Percentiles rank a stretch among this genome's conserved stretches.
phyloP scores from a whole-genome alignment of 2,113 vertebrate genomes.

The Pangasianodon hypophthalmus region DNA sequence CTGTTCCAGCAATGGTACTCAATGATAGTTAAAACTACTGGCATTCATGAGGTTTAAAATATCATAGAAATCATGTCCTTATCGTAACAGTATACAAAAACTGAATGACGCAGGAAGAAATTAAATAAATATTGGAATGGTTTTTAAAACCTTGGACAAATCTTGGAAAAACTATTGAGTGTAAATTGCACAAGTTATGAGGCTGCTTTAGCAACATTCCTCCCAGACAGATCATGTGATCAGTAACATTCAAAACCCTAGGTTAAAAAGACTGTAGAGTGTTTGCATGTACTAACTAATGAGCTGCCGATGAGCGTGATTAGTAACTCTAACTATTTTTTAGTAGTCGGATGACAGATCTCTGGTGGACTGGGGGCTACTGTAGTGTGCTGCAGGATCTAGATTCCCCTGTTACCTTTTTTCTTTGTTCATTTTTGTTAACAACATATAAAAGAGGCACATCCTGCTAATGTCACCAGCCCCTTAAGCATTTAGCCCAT shows the following conservation, averaged over 20 bases:
- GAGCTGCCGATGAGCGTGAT: background rate
- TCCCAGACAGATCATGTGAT: background rate
- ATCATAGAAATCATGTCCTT: background rate
- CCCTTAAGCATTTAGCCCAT: slow-evolving; percentile 28
- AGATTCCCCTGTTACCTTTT: background rate
- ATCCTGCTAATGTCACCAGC: slow-evolving; percentile 25
- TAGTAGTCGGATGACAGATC: background rate
- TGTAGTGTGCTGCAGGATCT: background rate
- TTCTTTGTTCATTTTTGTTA: background rate
- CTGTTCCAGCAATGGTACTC: background rate
- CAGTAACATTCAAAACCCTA: background rate
- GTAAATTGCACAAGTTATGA: background rate
- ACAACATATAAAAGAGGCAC: background rate
- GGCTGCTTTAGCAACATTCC: background rate
- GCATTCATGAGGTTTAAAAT: background rate
- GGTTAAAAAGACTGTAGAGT: background rate
- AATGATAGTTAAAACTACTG: background rate
- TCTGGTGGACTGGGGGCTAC: background rate
- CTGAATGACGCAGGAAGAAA: background rate
- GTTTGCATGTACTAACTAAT: background rate
- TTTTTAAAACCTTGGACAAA: background rate
- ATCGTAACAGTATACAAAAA: background rate
- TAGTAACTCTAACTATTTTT: background rate
- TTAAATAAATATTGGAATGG: background rate
- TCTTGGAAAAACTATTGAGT: background rate